A percentile compares a stretch with the other conserved stretches of the same genome.
Evolutionary conservation across 2,888 invertebrate genomes (phyloP).

Genomic region (Taenaris catops): DNA sequence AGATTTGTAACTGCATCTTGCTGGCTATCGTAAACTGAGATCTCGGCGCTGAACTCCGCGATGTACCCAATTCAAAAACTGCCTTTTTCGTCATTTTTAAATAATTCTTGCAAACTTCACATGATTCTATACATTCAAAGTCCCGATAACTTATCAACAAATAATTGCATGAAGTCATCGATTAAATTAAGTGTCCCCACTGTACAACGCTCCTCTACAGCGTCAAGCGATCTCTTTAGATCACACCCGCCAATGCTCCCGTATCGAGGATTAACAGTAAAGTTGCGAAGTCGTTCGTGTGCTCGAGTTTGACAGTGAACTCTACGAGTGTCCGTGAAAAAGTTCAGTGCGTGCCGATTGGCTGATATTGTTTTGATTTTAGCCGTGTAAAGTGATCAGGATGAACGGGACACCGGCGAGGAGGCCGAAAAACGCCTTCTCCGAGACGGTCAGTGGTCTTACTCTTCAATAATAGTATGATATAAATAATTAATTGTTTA

Average conservation of each 20-base stretch:
- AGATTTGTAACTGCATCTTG: too few relatives aligned
- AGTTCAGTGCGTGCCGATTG: slow-evolving; percentile 58
- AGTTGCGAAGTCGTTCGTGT: slow-evolving; percentile 33
- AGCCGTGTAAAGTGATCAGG: slow-evolving; percentile 40
- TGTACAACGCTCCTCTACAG: slow-evolving; percentile 21
- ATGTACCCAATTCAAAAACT: too few relatives aligned
- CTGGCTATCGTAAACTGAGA: too few relatives aligned
- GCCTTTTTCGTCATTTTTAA: too few relatives aligned
- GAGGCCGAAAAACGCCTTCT: slow-evolving; percentile 70
- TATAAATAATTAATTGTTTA: too few relatives aligned
- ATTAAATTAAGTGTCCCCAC: slow-evolving; percentile 53
- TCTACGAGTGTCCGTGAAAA: slow-evolving; percentile 70
- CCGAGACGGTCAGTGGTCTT: slow-evolving; percentile 60
- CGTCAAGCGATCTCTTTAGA: not conserved
- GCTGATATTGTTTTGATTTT: slow-evolving; percentile 52
- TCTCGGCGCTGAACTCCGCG: too few relatives aligned
- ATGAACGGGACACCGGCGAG: slow-evolving; percentile 74
- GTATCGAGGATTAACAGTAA: slow-evolving; percentile 26
- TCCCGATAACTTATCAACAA: slow-evolving; percentile 71
- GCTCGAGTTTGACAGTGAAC: slow-evolving; percentile 54
- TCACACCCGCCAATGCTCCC: slow-evolving; percentile 22
- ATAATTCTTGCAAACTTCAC: too few relatives aligned
- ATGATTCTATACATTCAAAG: slow-evolving; percentile 29
- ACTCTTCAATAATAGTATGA: too few relatives aligned
- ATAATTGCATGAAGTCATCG: slow-evolving; percentile 75